phyloP scores from a whole-genome alignment of 2,888 invertebrate species.

The Amiota mariae region DNA sequence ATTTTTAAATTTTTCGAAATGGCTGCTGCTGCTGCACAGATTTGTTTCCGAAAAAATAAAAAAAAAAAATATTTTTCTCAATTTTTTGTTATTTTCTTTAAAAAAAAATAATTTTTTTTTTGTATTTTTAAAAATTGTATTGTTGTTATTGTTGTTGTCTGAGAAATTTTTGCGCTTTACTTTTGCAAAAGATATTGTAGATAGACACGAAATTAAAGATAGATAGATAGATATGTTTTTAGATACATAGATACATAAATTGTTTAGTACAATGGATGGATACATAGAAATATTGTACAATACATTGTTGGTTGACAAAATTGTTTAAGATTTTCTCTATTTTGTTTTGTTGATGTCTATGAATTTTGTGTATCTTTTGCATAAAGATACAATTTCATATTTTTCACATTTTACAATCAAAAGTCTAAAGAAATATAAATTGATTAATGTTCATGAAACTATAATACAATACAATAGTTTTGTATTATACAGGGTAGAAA shows the following conservation, averaged over 20 bases:
- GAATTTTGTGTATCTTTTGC: too few species aligned
- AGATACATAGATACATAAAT: constrained; percentile 31
- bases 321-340: neutral
- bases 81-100: constrained; percentile 35
- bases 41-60: constrained; percentile 54
- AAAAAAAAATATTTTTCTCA: constrained; percentile 40
- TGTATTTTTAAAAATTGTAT: constrained; percentile 27
- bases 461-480: too few species aligned
- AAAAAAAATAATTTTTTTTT: constrained; percentile 18
- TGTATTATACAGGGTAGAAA: too few species aligned
- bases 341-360: too few species aligned
- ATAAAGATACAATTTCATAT: too few species aligned
- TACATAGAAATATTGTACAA: neutral
- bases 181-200: constrained; percentile 18
- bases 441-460: too few species aligned
- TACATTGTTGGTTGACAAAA: constrained; percentile 1
- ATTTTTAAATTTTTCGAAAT: constrained; percentile 71
- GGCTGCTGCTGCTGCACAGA: constrained; percentile 58
- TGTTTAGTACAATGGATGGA: constrained; percentile 21
- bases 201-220: constrained; percentile 44
- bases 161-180: constrained; percentile 18
- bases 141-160: constrained; percentile 21
- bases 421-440: too few species aligned
- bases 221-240: constrained; percentile 39
- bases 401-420: too few species aligned